These are phyloP conservation scores for Hemibagrus guttatus DNA, from an alignment of 2,797 vertebrate species.

Conservation along the genomic window DNA sequence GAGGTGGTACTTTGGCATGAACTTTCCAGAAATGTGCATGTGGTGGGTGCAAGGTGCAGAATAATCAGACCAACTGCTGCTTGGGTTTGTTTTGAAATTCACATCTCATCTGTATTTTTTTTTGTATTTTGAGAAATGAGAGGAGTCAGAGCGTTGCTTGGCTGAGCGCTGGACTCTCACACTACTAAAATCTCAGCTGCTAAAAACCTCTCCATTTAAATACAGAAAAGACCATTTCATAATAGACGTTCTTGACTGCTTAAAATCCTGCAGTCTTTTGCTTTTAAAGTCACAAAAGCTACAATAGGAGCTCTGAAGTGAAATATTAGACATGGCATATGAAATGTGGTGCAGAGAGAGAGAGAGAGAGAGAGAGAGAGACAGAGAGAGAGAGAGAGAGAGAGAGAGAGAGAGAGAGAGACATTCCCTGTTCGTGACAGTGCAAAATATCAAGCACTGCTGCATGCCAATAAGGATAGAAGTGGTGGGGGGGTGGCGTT, in stretches of 20 bases:
- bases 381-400: too few species aligned
- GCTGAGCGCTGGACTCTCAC: conserved; percentile 6
- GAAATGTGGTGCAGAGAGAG: background rate
- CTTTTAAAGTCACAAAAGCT: conserved; percentile 25
- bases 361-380: too few species aligned
- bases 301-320: background rate
- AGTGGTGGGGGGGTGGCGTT: background rate
- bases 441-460: conserved; percentile 17
- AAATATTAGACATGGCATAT: conserved; percentile 5
- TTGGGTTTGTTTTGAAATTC: conserved; percentile 39
- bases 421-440: background rate
- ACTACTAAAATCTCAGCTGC: background rate
- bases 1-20: background rate
- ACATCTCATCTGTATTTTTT: conserved; percentile 43
- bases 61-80: conserved; percentile 42
- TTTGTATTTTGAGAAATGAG: conserved; percentile 5
- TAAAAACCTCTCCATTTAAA: background rate
- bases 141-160: conserved; percentile 3
- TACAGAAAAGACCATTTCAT: conserved; percentile 1
- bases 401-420: conserved; percentile 5
- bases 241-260: conserved; percentile 23
- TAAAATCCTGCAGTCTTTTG: conserved; percentile 10
- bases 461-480: conserved; percentile 29
- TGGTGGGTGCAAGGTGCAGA: conserved; percentile 6
- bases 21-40: conserved; percentile 35